These are phyloP conservation scores for Cephalopholis sonnerati DNA, from an alignment of 2,113 vertebrate species.

Conservation along the genomic window DNA sequence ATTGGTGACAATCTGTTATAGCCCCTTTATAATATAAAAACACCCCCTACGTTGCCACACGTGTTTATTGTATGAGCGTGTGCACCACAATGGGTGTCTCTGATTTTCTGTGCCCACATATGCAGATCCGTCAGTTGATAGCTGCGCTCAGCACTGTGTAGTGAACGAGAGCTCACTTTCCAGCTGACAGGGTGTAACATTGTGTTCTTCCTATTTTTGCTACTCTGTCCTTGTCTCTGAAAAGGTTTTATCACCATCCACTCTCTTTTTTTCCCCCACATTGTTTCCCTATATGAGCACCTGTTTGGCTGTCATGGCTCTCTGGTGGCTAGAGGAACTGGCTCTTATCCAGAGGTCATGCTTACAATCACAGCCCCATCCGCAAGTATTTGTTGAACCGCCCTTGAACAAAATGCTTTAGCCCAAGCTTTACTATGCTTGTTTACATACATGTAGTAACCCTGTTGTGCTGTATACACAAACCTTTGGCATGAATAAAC, in stretches of 20 bases:
- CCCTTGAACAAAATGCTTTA: not conserved
- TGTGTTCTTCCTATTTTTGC: slow-evolving; percentile 37
- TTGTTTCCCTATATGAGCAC: slow-evolving; percentile 22
- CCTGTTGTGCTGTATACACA: not conserved
- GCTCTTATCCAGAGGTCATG: slow-evolving; percentile 24
- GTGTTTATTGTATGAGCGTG: slow-evolving; percentile 1
- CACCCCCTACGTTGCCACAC: too few species aligned
- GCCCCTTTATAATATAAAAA: too few species aligned
- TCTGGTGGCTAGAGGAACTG: not conserved
- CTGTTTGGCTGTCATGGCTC: not conserved
- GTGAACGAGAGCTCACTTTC: slow-evolving; percentile 52
- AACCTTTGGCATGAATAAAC: slow-evolving; percentile 15
- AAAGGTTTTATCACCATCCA: slow-evolving; percentile 21
- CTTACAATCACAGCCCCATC: not conserved
- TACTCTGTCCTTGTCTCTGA: slow-evolving; percentile 54
- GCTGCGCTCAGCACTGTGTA: slow-evolving; percentile 9
- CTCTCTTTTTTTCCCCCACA: slow-evolving; percentile 1
- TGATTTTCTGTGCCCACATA: slow-evolving; percentile 9
- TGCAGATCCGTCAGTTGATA: slow-evolving; percentile 36
- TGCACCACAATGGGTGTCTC: not conserved
- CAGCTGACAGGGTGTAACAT: slow-evolving; percentile 50
- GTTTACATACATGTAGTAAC: not conserved
- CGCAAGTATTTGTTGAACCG: not conserved
- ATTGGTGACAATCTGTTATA: too few species aligned
- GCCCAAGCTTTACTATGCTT: not conserved